A percentile compares a stretch with the other conserved stretches of the same genome.
Evolutionary conservation across 2,113 vertebrate species (phyloP).

Genomic region (Heliornis fulica): DNA sequence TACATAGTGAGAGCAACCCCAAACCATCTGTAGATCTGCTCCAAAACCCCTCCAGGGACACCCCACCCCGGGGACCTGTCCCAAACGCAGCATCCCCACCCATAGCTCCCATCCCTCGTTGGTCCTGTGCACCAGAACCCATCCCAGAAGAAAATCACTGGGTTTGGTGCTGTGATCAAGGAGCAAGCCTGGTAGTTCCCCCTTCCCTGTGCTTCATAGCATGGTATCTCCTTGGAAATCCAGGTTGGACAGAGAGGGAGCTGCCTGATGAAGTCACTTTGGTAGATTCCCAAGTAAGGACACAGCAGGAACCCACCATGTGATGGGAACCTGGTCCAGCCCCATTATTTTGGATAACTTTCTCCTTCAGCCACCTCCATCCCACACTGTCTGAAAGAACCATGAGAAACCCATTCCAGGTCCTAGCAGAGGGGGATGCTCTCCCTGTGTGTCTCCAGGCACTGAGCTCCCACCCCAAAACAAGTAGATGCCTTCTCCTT

Average conservation of each 20-base stretch:
- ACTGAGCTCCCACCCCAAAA: not conserved
- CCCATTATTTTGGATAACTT: not conserved
- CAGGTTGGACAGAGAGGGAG: not conserved
- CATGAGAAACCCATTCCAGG: not conserved
- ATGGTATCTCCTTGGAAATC: not conserved
- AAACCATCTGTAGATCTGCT: not conserved
- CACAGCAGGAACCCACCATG: rapidly evolving
- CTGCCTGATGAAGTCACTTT: not conserved
- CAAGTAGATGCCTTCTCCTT: not conserved
- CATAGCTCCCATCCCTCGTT: not conserved
- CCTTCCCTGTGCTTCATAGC: rapidly evolving
- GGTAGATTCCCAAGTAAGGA: not conserved
- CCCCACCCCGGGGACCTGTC: not conserved
- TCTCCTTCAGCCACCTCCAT: not conserved
- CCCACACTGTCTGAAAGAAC: not conserved
- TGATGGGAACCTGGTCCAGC: not conserved
- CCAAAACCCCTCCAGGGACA: not conserved
- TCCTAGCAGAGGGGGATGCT: not conserved
- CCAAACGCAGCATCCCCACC: not conserved
- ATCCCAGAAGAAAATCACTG: rapidly evolving
- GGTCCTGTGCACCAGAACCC: not conserved
- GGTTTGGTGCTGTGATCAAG: not conserved
- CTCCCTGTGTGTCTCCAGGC: not conserved
- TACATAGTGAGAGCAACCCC: not conserved
- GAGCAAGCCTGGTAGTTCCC: not conserved